Percentiles rank a stretch among this genome's conserved stretches.
phyloP scores from a whole-genome alignment of 2,797 vertebrate genomes.

The Lutjanus argentimaculatus region DNA sequence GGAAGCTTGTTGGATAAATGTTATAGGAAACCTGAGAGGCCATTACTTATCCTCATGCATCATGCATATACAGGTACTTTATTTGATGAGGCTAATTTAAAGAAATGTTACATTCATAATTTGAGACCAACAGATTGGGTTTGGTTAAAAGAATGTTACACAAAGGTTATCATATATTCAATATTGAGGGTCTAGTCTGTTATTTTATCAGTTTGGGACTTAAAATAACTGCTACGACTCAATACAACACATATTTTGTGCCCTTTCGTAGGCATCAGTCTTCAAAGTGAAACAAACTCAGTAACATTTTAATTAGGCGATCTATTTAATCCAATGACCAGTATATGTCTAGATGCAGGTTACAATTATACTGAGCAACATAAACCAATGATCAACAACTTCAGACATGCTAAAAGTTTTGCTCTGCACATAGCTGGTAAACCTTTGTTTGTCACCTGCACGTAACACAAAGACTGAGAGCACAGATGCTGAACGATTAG shows the following conservation, averaged over 20 bases:
- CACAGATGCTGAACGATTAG: neutral
- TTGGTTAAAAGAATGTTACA: neutral
- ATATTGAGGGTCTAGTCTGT: neutral
- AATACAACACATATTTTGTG: neutral
- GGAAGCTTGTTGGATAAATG: neutral
- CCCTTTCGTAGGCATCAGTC: neutral
- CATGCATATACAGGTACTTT: neutral
- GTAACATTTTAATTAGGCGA: conserved; percentile 18
- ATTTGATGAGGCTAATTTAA: neutral
- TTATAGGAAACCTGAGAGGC: neutral
- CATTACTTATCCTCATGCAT: neutral
- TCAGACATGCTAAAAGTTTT: neutral
- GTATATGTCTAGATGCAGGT: neutral
- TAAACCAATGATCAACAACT: conserved; percentile 14
- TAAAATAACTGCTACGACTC: neutral
- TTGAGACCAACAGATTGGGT: neutral
- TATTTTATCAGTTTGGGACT: neutral
- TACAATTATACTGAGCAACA: neutral
- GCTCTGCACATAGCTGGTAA: neutral
- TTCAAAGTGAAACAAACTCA: conserved; percentile 12
- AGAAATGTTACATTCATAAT: neutral
- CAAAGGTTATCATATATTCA: neutral
- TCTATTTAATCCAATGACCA: conserved; percentile 18
- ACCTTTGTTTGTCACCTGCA: neutral
- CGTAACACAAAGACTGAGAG: neutral